These are phyloP conservation scores for Sceliomorpha sp. DNA, from an alignment of 2,888 invertebrate genomes.

Conservation along the genomic window DNA sequence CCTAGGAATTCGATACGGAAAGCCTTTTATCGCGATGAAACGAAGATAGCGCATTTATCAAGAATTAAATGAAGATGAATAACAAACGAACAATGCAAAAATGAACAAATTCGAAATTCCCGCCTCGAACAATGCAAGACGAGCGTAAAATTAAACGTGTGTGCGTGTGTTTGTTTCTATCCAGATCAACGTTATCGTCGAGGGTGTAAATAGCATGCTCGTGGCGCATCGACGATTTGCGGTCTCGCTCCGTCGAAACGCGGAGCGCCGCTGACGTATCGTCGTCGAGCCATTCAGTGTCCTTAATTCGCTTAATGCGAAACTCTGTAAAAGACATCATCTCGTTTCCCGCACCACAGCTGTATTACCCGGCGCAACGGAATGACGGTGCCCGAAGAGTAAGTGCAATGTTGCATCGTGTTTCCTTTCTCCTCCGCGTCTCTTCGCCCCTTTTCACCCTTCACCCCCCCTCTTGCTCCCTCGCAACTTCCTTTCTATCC, in stretches of 20 bases:
- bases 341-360: not conserved
- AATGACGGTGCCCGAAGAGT: conserved; percentile 70
- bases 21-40: too few species aligned
- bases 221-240: too few species aligned
- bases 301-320: conserved; percentile 6
- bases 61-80: too few species aligned
- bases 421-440: not conserved
- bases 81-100: too few species aligned
- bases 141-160: not conserved
- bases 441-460: not conserved
- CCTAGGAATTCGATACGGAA: too few species aligned
- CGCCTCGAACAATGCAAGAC: too few species aligned
- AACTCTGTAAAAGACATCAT: conserved; percentile 7
- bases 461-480: not conserved
- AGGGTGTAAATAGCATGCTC: conserved; percentile 13
- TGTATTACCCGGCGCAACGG: not conserved
- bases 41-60: too few species aligned
- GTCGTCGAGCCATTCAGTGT: not conserved
- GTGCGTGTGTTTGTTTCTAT: conserved; percentile 8
- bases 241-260: too few species aligned
- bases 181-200: conserved; percentile 20
- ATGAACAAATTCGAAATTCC: not conserved
- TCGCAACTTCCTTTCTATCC: conserved; percentile 2
- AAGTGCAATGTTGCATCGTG: conserved; percentile 46
- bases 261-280: too few species aligned